Evolutionary conservation across 2,797 vertebrate species (phyloP).

Genomic region (Rhynchotus rufescens): DNA sequence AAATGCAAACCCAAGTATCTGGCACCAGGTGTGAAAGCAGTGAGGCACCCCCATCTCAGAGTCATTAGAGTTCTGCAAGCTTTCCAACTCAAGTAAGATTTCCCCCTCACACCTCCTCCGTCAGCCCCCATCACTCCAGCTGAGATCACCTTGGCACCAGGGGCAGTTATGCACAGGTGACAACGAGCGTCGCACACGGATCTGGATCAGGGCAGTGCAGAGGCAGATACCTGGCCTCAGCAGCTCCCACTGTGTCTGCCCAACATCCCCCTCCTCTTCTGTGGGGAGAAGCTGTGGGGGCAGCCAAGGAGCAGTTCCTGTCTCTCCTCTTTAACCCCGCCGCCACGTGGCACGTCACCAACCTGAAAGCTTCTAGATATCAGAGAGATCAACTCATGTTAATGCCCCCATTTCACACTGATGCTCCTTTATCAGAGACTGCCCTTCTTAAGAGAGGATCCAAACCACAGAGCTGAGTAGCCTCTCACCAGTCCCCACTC

Average conservation of each 20-base stretch:
- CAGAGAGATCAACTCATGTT: accelerated
- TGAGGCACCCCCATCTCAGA: conserved; percentile 19
- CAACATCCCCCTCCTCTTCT: neutral
- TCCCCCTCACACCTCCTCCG: conserved; percentile 70
- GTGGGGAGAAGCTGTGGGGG: neutral
- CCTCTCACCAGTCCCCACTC: neutral
- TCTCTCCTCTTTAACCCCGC: accelerated
- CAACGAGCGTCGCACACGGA: conserved; percentile 25
- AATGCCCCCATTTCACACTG: accelerated
- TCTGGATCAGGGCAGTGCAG: neutral
- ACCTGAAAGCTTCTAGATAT: neutral
- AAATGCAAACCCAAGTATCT: conserved; percentile 50
- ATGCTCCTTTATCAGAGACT: neutral
- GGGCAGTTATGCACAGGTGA: conserved; percentile 47
- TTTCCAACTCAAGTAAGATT: conserved; percentile 62
- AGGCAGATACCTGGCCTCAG: accelerated
- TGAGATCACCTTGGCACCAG: conserved; percentile 63
- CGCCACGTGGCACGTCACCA: neutral
- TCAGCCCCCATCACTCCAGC: conserved; percentile 46
- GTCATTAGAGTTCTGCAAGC: conserved; percentile 48
- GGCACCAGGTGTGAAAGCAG: conserved; percentile 52
- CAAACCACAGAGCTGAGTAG: neutral
- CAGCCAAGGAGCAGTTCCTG: neutral
- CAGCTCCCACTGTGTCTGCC: conserved; percentile 28
- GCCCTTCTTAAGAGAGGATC: neutral